Evolutionary conservation across 2,888 invertebrate genomes (phyloP).

Genomic region (Crepidodera aurea): DNA sequence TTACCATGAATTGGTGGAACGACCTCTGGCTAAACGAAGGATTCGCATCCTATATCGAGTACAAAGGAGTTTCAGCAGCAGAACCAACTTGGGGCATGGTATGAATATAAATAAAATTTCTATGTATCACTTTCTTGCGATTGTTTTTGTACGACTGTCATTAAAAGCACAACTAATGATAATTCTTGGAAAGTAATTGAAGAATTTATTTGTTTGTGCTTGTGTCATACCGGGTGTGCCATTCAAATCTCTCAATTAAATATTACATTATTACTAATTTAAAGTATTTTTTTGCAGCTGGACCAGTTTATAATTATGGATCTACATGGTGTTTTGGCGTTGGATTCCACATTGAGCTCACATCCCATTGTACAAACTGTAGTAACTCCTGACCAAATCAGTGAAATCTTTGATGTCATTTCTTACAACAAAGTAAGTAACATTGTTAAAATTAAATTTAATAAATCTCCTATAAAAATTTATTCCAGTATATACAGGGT

Average conservation of each 20-base stretch:
- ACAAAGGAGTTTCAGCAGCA: conserved; percentile 75
- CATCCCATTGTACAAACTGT: conserved; percentile 91
- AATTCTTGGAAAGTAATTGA: too few species aligned
- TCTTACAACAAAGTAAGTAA: conserved; percentile 84
- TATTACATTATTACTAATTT: too few species aligned
- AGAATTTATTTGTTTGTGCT: too few species aligned
- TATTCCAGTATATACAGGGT: too few species aligned
- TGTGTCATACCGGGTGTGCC: too few species aligned
- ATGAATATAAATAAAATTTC: conserved; percentile 39
- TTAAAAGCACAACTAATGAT: too few species aligned
- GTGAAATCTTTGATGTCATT: conserved; percentile 88
- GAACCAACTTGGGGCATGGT: conserved; percentile 86
- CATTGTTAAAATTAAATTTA: too few species aligned
- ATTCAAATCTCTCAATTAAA: too few species aligned
- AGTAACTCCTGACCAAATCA: conserved; percentile 87
- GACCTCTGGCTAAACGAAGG: conserved; percentile 95
- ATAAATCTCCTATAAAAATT: background rate
- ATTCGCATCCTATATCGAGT: conserved; percentile 90
- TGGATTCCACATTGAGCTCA: conserved; percentile 83
- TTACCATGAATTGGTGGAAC: conserved; percentile 94
- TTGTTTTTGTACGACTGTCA: background rate
- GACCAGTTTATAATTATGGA: conserved; percentile 78
- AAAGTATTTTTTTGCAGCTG: conserved; percentile 74
- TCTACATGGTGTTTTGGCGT: conserved; percentile 74
- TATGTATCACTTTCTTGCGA: background rate